Percentiles rank a stretch among this genome's conserved stretches.
Evolutionary conservation across 2,113 vertebrate genomes (phyloP).

Genomic region (Reinhardtius hippoglossoides): DNA sequence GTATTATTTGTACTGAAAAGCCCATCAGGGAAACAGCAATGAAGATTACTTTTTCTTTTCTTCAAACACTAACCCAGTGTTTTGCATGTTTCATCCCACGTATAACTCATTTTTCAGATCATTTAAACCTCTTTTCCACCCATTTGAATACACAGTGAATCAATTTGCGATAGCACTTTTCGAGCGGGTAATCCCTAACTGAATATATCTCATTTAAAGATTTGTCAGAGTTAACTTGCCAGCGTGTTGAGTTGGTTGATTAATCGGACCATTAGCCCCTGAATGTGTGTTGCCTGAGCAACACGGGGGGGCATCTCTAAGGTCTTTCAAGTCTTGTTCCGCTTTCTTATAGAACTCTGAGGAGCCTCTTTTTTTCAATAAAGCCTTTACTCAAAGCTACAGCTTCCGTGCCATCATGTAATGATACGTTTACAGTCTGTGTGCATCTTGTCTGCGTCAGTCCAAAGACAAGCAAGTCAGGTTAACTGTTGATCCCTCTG

Average conservation of each 20-base stretch:
- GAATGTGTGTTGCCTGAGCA: not conserved
- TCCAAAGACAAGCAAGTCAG: no score
- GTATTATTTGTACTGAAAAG: slow-evolving; percentile 17
- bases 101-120: not conserved
- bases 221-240: not conserved
- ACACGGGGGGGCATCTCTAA: not conserved
- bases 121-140: not conserved
- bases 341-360: not conserved
- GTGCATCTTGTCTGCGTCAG: no score
- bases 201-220: not conserved
- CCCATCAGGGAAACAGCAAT: slow-evolving; percentile 12
- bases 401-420: no score
- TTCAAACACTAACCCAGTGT: not conserved
- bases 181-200: not conserved
- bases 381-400: no score
- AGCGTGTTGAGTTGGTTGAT: not conserved
- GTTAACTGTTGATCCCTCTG: no score
- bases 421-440: no score
- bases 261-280: not conserved
- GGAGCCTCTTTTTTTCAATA: not conserved
- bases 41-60: slow-evolving; percentile 6
- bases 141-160: not conserved
- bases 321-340: not conserved
- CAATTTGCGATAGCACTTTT: not conserved
- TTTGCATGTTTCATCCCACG: slow-evolving; percentile 3